Evolutionary conservation across 2,113 vertebrate species (phyloP), one percentile per base, ranked within the genome.

Genomic region (Equus przewalskii): DNA sequence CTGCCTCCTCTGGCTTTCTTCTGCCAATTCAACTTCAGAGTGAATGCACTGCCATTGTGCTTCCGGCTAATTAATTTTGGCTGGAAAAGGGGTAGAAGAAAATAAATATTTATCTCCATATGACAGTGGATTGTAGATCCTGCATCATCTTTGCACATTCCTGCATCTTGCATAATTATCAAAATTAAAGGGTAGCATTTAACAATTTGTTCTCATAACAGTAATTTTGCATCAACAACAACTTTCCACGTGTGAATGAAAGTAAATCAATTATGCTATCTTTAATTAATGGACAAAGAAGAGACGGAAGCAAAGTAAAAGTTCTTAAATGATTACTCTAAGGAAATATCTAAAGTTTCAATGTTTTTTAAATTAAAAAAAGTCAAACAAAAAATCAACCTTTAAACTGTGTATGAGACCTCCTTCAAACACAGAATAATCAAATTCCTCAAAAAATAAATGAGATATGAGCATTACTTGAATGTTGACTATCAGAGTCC

Each of bases 161-260:
- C 54, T 73, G 54, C 22, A 58, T 89, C 83, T 80, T 79, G 30
- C 11, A n/a, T 54, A 76, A 90, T 95, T 87, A 96, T 72, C 81
- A 92, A 88, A 96, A 97, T 87, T 70, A 96, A 92, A 96, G 84
- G 73, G 76, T 36, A 95, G 9, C 8, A 44, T 73, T 94, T 94
- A 87, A 83, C 54, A 95, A 80, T 95, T 89, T 75, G 81, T 82
- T 94, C 69, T 97, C 91, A 93, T 93, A 49, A 95, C 84, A 89
- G 81, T 93, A 82, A 94, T 93, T 93, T 79, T 70, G 67, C 75
- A 83, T 89, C 76, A 92, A 82, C 65, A 94, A 49, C 70, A 80
- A 94, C 51, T 96, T 94, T 36, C 70, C 65, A 67, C 9, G 51
- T 44, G 33, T 70, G 56, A 96, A 64, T 49, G 78, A 93, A 94